Conservation (phyloP, 2,888 invertebrate genomes). For the Drosophila aldrichi region DNA sequence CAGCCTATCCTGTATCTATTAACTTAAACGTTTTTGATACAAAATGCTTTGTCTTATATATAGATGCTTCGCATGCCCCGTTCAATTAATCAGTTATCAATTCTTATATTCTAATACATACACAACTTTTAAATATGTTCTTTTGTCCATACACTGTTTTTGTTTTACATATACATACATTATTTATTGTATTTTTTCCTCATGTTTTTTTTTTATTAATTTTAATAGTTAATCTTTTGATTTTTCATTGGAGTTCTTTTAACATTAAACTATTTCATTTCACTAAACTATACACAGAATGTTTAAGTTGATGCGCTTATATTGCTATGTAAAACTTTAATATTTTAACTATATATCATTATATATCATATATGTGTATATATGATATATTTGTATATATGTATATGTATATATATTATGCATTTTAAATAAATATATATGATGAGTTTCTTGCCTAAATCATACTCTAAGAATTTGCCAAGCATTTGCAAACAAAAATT, state of each 20-base stretch:
- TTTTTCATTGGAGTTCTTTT: conserved; percentile 55
- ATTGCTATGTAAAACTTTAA: conserved; percentile 66
- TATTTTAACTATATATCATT: conserved; percentile 28
- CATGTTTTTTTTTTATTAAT: not conserved
- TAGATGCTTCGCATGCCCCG: conserved; percentile 73
- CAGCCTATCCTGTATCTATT: conserved; percentile 28
- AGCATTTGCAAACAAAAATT: conserved; percentile 70
- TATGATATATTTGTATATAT: conserved; percentile 29
- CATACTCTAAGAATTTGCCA: conserved; percentile 39
- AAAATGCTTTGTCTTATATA: conserved; percentile 67
- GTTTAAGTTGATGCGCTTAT: conserved; percentile 62
- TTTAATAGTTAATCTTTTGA: conserved; percentile 29
- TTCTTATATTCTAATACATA: conserved; percentile 48
- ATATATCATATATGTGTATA: not conserved
- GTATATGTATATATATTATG: conserved; percentile 31
- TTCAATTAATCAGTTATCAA: conserved; percentile 36
- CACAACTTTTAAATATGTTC: conserved; percentile 71
- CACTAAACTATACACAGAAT: conserved; percentile 79
- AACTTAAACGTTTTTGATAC: conserved; percentile 46
- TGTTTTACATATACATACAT: conserved; percentile 35
- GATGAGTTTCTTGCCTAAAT: conserved; percentile 22
- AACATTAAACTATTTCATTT: conserved; percentile 79
- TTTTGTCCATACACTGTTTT: conserved; percentile 44
- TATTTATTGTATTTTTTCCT: conserved; percentile 25
- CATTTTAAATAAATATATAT: conserved; percentile 24